Evolutionary conservation across 2,113 vertebrate genomes (phyloP).

Genomic region (Oceanodroma tethys): DNA sequence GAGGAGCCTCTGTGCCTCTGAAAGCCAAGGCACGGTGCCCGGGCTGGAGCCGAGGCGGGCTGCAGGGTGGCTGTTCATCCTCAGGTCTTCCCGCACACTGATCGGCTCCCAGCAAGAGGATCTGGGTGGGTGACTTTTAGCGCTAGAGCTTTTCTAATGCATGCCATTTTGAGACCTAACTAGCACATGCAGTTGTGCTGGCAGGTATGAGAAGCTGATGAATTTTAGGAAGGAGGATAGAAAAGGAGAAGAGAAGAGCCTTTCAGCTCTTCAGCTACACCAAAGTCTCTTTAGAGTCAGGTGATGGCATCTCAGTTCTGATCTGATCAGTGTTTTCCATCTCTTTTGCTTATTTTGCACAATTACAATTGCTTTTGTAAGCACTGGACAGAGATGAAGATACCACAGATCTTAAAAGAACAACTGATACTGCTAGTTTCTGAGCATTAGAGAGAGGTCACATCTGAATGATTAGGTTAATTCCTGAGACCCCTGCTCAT

Average conservation of each 20-base stretch:
- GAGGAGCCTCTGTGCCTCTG: background rate
- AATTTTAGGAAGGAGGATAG: background rate
- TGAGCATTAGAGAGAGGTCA: background rate
- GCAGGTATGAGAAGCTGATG: background rate
- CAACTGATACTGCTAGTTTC: slow-evolving; percentile 28
- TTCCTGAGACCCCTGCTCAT: background rate
- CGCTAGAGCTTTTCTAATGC: background rate
- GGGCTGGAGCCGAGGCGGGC: background rate
- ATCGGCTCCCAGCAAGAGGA: background rate
- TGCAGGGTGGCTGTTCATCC: background rate
- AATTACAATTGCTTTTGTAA: background rate
- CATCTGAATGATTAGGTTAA: slow-evolving; percentile 25
- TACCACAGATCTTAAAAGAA: background rate
- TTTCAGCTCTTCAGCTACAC: background rate
- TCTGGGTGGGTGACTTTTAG: background rate
- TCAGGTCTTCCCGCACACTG: background rate
- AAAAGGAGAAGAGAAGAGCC: background rate
- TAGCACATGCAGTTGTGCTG: background rate
- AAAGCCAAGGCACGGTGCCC: accelerated
- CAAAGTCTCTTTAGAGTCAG: background rate
- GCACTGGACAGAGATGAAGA: background rate
- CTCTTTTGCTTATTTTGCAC: slow-evolving; percentile 6
- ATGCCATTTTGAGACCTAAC: background rate
- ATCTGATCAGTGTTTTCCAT: background rate
- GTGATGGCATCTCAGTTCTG: background rate